A percentile compares a stretch with the other conserved stretches of the same genome.
These are phyloP conservation scores for Darevskia nairensis DNA, from an alignment of 2,797 vertebrate genomes.

Conservation along the genomic window DNA sequence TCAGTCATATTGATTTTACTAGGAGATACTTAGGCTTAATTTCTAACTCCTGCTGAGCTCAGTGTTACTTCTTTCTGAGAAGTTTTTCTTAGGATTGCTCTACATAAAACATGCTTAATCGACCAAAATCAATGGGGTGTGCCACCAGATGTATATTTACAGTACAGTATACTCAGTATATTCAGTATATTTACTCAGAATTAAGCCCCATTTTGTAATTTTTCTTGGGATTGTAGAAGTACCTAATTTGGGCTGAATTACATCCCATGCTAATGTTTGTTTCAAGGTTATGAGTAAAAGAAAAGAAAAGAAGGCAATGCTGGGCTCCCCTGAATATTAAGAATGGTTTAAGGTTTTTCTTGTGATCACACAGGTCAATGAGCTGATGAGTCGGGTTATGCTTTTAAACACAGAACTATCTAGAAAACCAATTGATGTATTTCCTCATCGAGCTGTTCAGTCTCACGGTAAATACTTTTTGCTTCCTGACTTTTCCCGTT, in stretches of 20 bases:
- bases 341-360: conserved; percentile 35
- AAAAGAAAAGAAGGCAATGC: conserved; percentile 10
- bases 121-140: neutral
- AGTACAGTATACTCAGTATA: neutral
- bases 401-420: conserved; percentile 87
- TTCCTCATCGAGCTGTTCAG: conserved; percentile 86
- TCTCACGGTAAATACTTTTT: conserved; percentile 84
- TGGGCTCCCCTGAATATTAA: neutral
- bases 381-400: conserved; percentile 88
- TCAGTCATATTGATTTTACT: neutral
- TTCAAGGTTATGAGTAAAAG: neutral
- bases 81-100: neutral
- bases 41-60: neutral
- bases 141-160: neutral
- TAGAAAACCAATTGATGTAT: conserved; percentile 87
- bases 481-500: conserved; percentile 23
- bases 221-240: neutral
- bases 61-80: neutral
- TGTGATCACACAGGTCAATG: conserved; percentile 81
- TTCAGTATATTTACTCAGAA: neutral
- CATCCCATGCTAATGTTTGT: neutral
- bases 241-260: neutral
- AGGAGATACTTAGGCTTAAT: neutral
- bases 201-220: neutral
- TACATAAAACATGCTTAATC: neutral